These are phyloP conservation scores for Teleogryllus occipitalis DNA, from an alignment of 1,140 invertebrate genomes.

Conservation along the genomic window DNA sequence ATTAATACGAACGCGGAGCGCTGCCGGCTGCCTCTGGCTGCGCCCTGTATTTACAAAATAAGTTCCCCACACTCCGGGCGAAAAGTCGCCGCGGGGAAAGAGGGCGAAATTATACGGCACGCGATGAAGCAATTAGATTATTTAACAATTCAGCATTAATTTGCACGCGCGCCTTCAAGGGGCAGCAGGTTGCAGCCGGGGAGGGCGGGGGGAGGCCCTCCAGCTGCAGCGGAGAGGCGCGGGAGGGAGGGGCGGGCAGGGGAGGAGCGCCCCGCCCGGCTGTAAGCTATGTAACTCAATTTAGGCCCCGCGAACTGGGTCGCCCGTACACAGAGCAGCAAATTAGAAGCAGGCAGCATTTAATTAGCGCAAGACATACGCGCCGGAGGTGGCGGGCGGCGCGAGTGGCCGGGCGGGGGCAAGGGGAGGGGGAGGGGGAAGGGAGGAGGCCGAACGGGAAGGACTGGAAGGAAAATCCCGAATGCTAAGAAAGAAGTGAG, in stretches of 20 bases:
- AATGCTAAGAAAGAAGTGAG: too few relatives aligned
- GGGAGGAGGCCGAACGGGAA: not conserved
- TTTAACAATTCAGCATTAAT: not conserved
- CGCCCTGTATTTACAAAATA: not conserved
- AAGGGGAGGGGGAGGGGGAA: too few relatives aligned
- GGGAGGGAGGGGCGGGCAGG: too few relatives aligned
- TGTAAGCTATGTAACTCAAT: slow-evolving; percentile 1
- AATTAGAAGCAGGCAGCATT: slow-evolving; percentile 1
- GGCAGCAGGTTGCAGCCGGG: not conserved
- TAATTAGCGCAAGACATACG: not conserved
- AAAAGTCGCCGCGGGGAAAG: not conserved
- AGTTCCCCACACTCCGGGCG: not conserved
- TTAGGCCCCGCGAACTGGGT: not conserved
- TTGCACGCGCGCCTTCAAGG: not conserved
- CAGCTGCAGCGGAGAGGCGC: too few relatives aligned
- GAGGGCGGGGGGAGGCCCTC: too few relatives aligned
- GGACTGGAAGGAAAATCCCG: too few relatives aligned
- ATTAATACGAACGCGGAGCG: too few relatives aligned
- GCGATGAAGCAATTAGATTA: not conserved
- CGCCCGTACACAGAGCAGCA: not conserved
- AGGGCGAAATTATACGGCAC: not conserved
- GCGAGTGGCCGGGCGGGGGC: too few relatives aligned
- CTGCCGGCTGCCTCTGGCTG: too few relatives aligned
- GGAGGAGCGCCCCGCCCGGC: not conserved
- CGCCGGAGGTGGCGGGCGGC: not conserved